Percentiles rank a stretch among this genome's conserved stretches.
phyloP scores from a whole-genome alignment of 2,797 vertebrate genomes.

The Coregonus suidteri region DNA sequence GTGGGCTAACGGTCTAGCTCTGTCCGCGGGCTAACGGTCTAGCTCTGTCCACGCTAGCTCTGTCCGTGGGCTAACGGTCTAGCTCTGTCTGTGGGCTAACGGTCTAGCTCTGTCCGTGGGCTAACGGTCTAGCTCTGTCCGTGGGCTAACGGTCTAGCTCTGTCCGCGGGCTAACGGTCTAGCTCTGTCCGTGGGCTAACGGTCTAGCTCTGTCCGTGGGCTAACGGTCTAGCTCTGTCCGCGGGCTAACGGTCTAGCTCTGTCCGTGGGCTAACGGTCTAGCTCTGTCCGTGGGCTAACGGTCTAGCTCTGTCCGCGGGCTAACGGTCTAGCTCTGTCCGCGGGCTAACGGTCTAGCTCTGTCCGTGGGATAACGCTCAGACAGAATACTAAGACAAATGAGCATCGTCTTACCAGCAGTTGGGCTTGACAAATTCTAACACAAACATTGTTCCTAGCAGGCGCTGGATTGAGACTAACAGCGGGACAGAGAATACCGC shows the following conservation, averaged over 20 bases:
- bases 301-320: conserved; percentile 26
- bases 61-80: conserved; percentile 1
- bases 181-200: conserved; percentile 6
- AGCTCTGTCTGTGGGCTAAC: conserved; percentile 6
- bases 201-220: conserved; percentile 3
- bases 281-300: conserved; percentile 9
- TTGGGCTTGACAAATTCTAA: conserved; percentile 20
- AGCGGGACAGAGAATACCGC: conserved; percentile 49
- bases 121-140: not conserved
- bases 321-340: conserved; percentile 12
- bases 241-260: conserved; percentile 6
- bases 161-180: conserved; percentile 1
- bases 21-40: too few species aligned
- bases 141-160: conserved; percentile 8
- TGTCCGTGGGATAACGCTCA: not conserved
- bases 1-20: too few species aligned
- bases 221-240: not conserved
- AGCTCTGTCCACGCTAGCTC: not conserved
- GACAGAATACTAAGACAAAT: conserved; percentile 11
- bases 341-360: not conserved
- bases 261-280: conserved; percentile 1
- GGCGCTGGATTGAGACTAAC: conserved; percentile 12
- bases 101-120: conserved; percentile 3
- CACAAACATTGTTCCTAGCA: conserved; percentile 24
- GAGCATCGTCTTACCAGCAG: conserved; percentile 13